Base-by-base conservation (phyloP, 2,797 vertebrate species). In the Periophthalmus magnuspinnatus region DNA sequence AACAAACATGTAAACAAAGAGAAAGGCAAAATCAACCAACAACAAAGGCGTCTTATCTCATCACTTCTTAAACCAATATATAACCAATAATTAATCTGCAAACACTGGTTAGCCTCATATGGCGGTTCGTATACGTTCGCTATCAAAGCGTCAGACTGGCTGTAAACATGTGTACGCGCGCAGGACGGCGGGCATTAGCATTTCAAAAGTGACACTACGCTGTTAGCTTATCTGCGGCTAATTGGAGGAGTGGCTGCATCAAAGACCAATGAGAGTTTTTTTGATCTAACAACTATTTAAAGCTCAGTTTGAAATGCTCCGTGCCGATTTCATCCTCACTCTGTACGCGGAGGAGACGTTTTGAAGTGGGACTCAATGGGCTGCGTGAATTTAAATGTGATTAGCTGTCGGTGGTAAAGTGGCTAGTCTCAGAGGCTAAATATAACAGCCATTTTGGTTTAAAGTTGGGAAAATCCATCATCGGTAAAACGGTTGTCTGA, bases 141-240 rank as follows among this genome's bases (percentile, higher is more conserved):
- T 22, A 45, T 63, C 61, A 64, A 64, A 64, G 61, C 22, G 2
- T 17, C 22, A 7, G 14, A 21, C 11, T 3, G 28, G 41, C 41
- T 64, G 62, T 64, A 64, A 64, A 64, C 62, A 45, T 28, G 22
- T 64, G 47, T 64, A 28, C 62, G 32, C 2, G 21, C 38, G 22
- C 41, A 28, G 8, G 62, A 48, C n/a, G 62, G 19, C 33, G 33
- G 19, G 3, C 41, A 64, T 64, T 64, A 47, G 62, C 62, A 64
- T 64, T 64, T 64, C 62, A 64, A 64, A 64, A 64, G 62, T 64
- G 62, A 48, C 62, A 48, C 62, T 10, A 22, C 6, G 41, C 11
- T 14, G 62, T 64, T 64, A 48, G 62, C 7, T 64, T 64, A 47
- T 64, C 62, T 19, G 41, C 41, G 16, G 62, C 62, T 64, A 64